Percentiles rank a stretch among this genome's conserved stretches.
Evolutionary conservation across 2,888 invertebrate species (phyloP).

Genomic region (Brachylomia viminalis): DNA sequence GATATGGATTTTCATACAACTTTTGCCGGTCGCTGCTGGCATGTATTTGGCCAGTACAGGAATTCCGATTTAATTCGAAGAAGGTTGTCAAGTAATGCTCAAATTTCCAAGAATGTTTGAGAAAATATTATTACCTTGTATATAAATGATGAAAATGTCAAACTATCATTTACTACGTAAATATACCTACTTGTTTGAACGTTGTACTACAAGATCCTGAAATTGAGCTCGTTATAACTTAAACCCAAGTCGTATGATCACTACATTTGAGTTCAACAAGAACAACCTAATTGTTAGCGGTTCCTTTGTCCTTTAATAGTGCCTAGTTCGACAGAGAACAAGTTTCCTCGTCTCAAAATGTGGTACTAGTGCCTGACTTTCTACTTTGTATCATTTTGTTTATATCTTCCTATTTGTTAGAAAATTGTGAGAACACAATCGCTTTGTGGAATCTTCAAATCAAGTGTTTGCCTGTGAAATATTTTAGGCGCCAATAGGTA

Average conservation of each 20-base stretch:
- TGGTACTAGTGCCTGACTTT: background rate
- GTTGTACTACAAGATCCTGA: background rate
- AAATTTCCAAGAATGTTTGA: too few relatives aligned
- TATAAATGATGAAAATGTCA: background rate
- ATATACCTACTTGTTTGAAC: background rate
- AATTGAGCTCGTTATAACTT: slow-evolving; percentile 16
- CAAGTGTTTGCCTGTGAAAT: background rate
- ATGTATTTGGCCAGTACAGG: too few relatives aligned
- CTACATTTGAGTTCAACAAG: slow-evolving; percentile 1
- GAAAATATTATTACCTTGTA: background rate
- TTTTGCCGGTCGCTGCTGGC: too few relatives aligned
- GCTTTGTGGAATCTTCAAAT: background rate
- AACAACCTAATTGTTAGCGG: background rate
- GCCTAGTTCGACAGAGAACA: background rate
- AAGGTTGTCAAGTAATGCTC: too few relatives aligned
- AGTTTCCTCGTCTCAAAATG: background rate
- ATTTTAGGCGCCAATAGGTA: background rate
- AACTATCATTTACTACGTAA: background rate
- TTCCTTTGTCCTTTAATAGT: slow-evolving; percentile 1
- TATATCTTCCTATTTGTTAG: background rate
- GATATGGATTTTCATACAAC: too few relatives aligned
- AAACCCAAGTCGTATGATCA: background rate
- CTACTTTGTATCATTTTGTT: background rate
- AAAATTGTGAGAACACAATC: background rate
- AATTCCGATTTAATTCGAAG: too few relatives aligned